Conservation (phyloP, 1,140 invertebrate genomes). For the Matsumurasca onukii region DNA sequence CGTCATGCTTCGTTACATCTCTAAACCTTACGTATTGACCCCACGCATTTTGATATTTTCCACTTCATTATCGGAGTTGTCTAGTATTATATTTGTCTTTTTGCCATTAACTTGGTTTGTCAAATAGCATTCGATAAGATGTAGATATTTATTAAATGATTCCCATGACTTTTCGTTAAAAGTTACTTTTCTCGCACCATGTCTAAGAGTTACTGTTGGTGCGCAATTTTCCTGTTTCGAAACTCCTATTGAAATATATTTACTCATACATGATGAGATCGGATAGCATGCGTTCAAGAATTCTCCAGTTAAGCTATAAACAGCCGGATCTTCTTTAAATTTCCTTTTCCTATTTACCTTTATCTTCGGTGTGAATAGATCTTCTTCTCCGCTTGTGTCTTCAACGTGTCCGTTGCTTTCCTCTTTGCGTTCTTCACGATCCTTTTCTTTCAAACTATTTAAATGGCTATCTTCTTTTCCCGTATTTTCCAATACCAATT, state of each 20-base stretch:
- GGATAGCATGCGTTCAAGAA: neutral
- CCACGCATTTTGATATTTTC: neutral
- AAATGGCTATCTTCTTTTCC: neutral
- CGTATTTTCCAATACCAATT: neutral
- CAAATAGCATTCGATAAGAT: conserved; percentile 5
- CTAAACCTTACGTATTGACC: neutral
- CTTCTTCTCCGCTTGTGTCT: neutral
- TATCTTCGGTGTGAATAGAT: neutral
- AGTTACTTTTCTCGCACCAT: neutral
- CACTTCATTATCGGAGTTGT: neutral
- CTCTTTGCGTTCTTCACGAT: neutral
- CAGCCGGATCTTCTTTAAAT: neutral
- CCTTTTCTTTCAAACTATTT: neutral
- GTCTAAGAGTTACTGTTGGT: neutral
- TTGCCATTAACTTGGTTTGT: neutral
- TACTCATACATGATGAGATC: neutral
- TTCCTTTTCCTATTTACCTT: neutral
- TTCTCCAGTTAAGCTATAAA: neutral
- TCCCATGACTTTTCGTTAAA: neutral
- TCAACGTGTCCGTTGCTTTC: neutral
- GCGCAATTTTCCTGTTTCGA: neutral
- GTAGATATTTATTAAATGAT: neutral
- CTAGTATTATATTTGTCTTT: neutral
- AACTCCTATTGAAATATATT: neutral
- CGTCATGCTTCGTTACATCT: neutral